Evolutionary conservation across 2,888 invertebrate species (phyloP), one percentile per base, ranked within the genome.

Genomic region (Xylocampa areola): DNA sequence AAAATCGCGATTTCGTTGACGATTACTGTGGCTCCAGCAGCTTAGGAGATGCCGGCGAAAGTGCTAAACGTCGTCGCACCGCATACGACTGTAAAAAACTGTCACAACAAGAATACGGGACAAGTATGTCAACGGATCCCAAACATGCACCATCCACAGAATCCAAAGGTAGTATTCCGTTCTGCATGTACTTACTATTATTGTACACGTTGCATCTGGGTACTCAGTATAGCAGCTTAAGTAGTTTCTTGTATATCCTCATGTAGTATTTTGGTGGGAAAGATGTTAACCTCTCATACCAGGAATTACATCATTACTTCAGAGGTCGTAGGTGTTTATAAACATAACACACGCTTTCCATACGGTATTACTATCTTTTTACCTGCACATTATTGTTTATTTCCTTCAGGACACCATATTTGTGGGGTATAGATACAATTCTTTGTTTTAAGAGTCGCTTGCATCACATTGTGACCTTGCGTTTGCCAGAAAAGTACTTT

Each of bases 281-380:
- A 90, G 78, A 67, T 80, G 76, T 81, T 93, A 93, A 92, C 92
- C 93, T 93, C 91, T 85, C 76, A 73, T 77, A 79, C 68, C 74
- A 69, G 76, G 81, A 87, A 87, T 92, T 92, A 91, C 91, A 92
- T 92, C 90, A 91, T 74, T 84, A 63, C 67, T 59, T 55, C 52
- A 81, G 92, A 91, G 92, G 93, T 92, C 92, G 91, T 72, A 82
- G 77, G 70, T 94, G 93, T 94, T 93, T 88, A 92, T 92, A 88
- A 94, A 94, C 93, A 94, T 77, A 82, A 84, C 77, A 78, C 74
- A 71, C 77, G 80, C 69, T 82, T 82, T 84, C 82, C 67, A 50
- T 61, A 63, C 53, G 53, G 19, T 53, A 39, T 57, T 57, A 35
- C 25, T 48, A 32, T 43, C 10, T 53, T 57, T 68, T 65, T 37